phyloP scores from a whole-genome alignment of 2,888 invertebrate genomes.

The Mimumesa dahlbomi region DNA sequence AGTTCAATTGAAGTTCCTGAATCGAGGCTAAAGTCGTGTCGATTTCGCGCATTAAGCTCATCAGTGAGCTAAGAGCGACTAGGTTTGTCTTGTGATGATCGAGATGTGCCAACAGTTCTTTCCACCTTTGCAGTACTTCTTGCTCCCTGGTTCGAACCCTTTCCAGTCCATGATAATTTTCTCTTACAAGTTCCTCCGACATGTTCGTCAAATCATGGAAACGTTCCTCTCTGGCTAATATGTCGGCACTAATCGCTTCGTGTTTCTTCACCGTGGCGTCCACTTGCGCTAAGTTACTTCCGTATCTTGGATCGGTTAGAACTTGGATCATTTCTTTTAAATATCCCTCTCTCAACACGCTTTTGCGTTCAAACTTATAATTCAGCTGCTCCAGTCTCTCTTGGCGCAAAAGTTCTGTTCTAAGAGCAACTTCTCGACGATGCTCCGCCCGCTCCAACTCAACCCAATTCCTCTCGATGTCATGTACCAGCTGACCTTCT shows the following conservation, averaged over 20 bases:
- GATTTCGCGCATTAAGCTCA: conserved; percentile 94
- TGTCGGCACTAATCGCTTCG: conserved; percentile 98
- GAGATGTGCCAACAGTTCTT: conserved; percentile 90
- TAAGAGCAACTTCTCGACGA: conserved; percentile 93
- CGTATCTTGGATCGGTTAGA: conserved; percentile 94
- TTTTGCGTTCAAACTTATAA: conserved; percentile 97
- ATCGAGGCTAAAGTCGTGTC: conserved; percentile 93
- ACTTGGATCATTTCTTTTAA: conserved; percentile 99
- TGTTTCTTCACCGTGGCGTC: conserved; percentile 99
- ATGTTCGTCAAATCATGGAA: conserved; percentile 96
- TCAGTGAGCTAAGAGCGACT: conserved; percentile 90
- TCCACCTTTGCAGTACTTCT: conserved; percentile 93
- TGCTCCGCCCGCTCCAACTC: conserved; percentile 96
- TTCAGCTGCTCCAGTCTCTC: conserved; percentile 97
- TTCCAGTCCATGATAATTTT: conserved; percentile 95
- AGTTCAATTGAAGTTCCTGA: conserved; percentile 88
- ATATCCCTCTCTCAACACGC: conserved; percentile 96
- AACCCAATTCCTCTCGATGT: conserved; percentile 97
- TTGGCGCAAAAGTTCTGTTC: conserved; percentile 94
- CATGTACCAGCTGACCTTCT: conserved; percentile 95
- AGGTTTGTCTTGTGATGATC: conserved; percentile 91
- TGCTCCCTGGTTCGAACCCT: conserved; percentile 86
- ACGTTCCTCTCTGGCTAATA: conserved; percentile 94
- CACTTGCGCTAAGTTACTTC: conserved; percentile 94
- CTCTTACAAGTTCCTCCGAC: conserved; percentile 94